Conservation (phyloP, 2,797 vertebrate species). For the Pangasius sanitwongsei region DNA sequence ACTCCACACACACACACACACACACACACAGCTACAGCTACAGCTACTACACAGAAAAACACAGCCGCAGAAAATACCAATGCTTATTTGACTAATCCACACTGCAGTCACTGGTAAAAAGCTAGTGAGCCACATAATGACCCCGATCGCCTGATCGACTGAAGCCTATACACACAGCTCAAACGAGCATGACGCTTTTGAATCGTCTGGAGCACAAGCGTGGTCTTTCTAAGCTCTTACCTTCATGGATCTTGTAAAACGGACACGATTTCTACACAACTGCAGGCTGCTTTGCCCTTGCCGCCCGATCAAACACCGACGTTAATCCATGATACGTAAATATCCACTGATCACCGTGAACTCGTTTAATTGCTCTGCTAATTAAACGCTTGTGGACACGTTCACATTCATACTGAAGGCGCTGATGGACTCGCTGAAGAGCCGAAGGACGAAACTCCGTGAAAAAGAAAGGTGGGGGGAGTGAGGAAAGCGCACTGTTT, state of each 20-base stretch:
- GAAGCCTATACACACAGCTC: no score
- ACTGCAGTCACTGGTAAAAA: not conserved
- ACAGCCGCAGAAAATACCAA: not conserved
- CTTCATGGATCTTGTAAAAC: constrained; percentile 40
- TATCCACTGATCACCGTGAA: constrained; percentile 10
- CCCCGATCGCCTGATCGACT: not conserved
- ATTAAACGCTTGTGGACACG: not conserved
- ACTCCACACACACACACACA: not conserved
- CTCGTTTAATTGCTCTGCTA: not conserved
- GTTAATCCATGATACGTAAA: constrained; percentile 28
- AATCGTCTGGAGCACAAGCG: not conserved
- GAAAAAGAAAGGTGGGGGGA: not conserved
- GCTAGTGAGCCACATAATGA: not conserved
- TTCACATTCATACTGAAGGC: constrained; percentile 53
- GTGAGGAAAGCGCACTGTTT: not conserved
- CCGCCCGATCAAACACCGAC: not conserved
- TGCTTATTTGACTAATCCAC: not conserved
- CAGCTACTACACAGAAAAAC: not conserved
- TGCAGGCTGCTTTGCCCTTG: not conserved
- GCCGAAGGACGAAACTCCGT: constrained; percentile 28
- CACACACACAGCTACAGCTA: not conserved
- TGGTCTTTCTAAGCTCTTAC: constrained; percentile 42
- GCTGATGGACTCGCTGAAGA: constrained; percentile 43
- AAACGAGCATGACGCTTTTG: not conserved
- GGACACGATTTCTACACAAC: not conserved